These are phyloP conservation scores for Phenganax subtilis DNA, from an alignment of 92 coral and sea anemone genomes.

Conservation along the genomic window DNA sequence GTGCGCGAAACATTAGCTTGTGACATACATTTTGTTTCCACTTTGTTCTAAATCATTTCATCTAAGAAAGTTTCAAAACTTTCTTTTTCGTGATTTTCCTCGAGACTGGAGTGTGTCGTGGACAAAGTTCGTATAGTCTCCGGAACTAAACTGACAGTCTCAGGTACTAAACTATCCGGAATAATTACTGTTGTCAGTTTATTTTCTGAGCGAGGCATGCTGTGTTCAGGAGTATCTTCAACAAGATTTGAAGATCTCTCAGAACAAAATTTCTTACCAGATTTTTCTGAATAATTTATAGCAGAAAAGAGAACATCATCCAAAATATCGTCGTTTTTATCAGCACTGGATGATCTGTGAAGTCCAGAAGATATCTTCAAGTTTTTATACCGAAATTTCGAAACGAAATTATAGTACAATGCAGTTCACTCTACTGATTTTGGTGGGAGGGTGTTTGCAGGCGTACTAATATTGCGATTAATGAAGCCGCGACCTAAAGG, in stretches of 20 bases:
- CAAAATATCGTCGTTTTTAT: neutral
- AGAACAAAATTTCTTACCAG: neutral
- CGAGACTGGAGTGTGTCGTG: slow-evolving; percentile 6
- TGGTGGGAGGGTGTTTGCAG: neutral
- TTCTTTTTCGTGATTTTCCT: neutral
- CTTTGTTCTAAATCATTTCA: slow-evolving; percentile 15
- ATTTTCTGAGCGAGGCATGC: neutral
- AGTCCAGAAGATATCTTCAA: neutral
- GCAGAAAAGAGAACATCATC: slow-evolving; percentile 19
- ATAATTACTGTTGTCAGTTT: neutral
- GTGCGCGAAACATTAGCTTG: too few species aligned
- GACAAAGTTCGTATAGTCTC: slow-evolving; percentile 20
- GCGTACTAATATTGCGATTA: neutral
- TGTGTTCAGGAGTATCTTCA: slow-evolving; percentile 20
- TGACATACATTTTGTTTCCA: too few species aligned
- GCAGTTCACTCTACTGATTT: neutral
- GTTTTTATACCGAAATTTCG: neutral
- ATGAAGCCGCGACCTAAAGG: neutral
- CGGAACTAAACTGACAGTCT: slow-evolving; percentile 14
- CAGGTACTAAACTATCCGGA: slow-evolving; percentile 25
- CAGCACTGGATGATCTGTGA: slow-evolving; percentile 7
- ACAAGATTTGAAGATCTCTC: slow-evolving; percentile 14
- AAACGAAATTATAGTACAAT: neutral
- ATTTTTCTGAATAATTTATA: neutral
- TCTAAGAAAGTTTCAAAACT: slow-evolving; percentile 35